Evolutionary conservation across 2,113 vertebrate species (phyloP), one percentile per base, ranked within the genome.

Genomic region (Dromaius novaehollandiae): DNA sequence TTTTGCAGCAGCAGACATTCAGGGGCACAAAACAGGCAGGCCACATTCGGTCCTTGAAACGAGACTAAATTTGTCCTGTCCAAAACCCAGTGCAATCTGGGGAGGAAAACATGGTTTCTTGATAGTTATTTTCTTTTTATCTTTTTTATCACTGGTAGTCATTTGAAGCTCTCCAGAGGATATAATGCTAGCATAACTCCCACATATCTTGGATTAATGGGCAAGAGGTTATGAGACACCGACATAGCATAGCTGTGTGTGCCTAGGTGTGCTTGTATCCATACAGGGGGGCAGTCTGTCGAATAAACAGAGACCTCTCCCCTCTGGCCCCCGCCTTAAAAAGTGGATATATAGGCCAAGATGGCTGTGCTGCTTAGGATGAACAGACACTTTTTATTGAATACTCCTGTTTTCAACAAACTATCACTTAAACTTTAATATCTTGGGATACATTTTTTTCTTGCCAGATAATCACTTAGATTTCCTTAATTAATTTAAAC

Each of bases 41-140:
- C 5, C 3, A 19, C 34, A 74, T 91, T 95, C 4, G 0, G 56
- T 34, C 25, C 53, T 13, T 0, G 0, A 32, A 74, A 80, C 0
- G 2, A n/a, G 60, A 74, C 13, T 61, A 25, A 69, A 82, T 38
- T 46, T 25, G 2, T 55, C 28, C 56, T 77, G n/a, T 44, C 48
- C 61, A 79, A 70, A 89, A 30, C 8, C 42, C 56, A 86, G 70
- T 1, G 15, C 40, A 58, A 20, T 36, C 51, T 75, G n/a, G 46
- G 25, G 16, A 83, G 36, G 24, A 83, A 93, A 75, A 21, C 40
- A 78, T n/a, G 38, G 60, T 73, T 87, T 82, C 75, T 61, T 3
- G 2, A 30, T 22, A 21, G 10, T 20, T 46, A 38, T 51, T 90
- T 93, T 73, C 61, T 34, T 34, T 60, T 12, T 28, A 40, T 42